Evolutionary conservation across 2,113 vertebrate species (phyloP), one percentile per base, ranked within the genome.

Genomic region (Electrona antarctica): DNA sequence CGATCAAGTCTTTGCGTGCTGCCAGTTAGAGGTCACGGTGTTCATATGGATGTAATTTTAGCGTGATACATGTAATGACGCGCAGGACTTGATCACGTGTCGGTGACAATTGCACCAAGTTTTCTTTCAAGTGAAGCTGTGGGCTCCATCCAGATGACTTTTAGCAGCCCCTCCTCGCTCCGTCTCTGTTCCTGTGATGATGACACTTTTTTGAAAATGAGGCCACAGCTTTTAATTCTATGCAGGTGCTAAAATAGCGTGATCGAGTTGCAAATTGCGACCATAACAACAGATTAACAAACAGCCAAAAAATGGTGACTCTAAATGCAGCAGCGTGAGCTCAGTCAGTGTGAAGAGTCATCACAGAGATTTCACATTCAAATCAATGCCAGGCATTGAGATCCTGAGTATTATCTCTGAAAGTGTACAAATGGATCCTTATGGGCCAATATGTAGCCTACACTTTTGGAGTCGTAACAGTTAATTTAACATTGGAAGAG

Each of bases 341-440:
- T 21, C 33, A 3, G 33, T 41, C 33, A 41, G 3, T 41, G 33
- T 41, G 33, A 41, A 2, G 33, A 41, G 33, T 41, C n/a, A 75
- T 81, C 68, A 64, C 21, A 73, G 71, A 54, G 64, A 85, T 41
- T 64, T 28, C 57, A 70, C n/a, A 60, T 61, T 75, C 58, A 60
- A 68, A 79, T 86, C 48, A 7, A 70, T 71, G 60, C 41, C 58
- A 13, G 58, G 2, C 33, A 41, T 41, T 41, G 3, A 41, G 2
- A 41, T 41, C 33, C 33, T 41, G 33, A 41, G 33, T 41, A 41
- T 41, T 41, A 41, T 4, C 33, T 41, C 33, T 41, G 1, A 4
- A 41, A 41, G 33, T 41, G 29, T 33, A 33, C 29, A 33, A 33
- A 33, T 33, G 29, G 29, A 33, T 33, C 29, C 29, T 4, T 33